phyloP scores from a whole-genome alignment of 2,113 vertebrate genomes.

The Eulacestoma nigropectus region DNA sequence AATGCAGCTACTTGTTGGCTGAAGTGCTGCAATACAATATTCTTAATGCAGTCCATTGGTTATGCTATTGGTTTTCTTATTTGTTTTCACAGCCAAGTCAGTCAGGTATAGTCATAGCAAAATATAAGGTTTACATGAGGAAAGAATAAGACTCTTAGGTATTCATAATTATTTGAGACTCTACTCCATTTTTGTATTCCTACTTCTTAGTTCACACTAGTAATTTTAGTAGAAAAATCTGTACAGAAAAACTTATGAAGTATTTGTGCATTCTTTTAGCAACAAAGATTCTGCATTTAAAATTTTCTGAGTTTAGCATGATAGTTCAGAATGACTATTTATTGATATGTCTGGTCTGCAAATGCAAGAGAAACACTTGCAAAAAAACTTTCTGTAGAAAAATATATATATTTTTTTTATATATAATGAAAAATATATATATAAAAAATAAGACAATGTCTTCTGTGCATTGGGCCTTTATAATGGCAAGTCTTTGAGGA shows the following conservation, averaged over 20 bases:
- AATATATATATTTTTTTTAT: too few species aligned
- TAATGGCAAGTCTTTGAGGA: neutral
- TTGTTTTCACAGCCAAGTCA: neutral
- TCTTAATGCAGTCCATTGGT: neutral
- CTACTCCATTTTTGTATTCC: neutral
- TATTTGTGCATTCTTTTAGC: neutral
- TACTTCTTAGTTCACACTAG: neutral
- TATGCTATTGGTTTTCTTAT: neutral
- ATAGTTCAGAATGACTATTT: neutral
- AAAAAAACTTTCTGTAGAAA: neutral
- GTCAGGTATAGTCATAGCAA: neutral
- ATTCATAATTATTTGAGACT: neutral
- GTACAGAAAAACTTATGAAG: neutral
- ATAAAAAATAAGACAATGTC: neutral
- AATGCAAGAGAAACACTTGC: neutral
- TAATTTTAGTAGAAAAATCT: neutral
- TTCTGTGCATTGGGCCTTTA: neutral
- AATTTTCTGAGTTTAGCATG: neutral
- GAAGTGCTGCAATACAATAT: neutral
- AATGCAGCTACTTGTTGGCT: neutral
- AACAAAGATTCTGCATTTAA: neutral
- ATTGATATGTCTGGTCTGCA: neutral
- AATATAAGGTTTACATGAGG: neutral
- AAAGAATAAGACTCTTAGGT: neutral
- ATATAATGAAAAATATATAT: neutral